phyloP scores from a whole-genome alignment of 2,888 invertebrate species.

The Hartigia nigra region DNA sequence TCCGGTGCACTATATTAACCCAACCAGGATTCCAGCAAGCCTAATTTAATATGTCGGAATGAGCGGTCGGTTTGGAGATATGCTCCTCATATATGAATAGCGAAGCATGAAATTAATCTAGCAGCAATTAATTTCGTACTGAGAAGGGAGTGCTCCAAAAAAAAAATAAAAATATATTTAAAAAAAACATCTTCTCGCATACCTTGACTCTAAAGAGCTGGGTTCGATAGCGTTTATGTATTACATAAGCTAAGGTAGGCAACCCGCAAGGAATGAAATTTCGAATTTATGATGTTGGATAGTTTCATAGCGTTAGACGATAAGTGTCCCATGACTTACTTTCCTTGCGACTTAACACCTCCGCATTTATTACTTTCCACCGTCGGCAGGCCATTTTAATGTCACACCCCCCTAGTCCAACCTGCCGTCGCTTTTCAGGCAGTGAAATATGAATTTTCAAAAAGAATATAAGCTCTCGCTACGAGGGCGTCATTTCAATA shows the following conservation, averaged over 20 bases:
- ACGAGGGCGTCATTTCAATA: not conserved
- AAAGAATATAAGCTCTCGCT: not conserved
- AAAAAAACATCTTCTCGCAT: not conserved
- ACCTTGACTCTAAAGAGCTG: not conserved
- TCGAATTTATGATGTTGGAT: not conserved
- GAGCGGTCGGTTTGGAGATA: not conserved
- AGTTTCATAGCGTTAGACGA: not conserved
- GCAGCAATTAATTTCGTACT: conserved; percentile 19
- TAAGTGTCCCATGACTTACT: conserved; percentile 4
- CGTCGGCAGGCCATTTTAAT: not conserved
- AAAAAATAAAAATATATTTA: not conserved
- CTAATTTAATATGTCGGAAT: conserved; percentile 31
- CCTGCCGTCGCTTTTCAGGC: not conserved
- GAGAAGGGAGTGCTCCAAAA: not conserved
- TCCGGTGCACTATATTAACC: conserved; percentile 27
- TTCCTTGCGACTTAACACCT: not conserved
- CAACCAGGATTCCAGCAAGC: conserved; percentile 29
- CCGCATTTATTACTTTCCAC: not conserved
- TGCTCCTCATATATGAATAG: conserved; percentile 10
- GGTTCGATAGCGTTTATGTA: not conserved
- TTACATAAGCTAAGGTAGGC: not conserved
- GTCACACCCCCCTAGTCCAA: not conserved
- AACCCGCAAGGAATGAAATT: not conserved
- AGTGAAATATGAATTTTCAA: not conserved
- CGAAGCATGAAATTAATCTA: conserved; percentile 17